phyloP scores from a whole-genome alignment of 2,113 vertebrate species.

The Dipodomys ordii region DNA sequence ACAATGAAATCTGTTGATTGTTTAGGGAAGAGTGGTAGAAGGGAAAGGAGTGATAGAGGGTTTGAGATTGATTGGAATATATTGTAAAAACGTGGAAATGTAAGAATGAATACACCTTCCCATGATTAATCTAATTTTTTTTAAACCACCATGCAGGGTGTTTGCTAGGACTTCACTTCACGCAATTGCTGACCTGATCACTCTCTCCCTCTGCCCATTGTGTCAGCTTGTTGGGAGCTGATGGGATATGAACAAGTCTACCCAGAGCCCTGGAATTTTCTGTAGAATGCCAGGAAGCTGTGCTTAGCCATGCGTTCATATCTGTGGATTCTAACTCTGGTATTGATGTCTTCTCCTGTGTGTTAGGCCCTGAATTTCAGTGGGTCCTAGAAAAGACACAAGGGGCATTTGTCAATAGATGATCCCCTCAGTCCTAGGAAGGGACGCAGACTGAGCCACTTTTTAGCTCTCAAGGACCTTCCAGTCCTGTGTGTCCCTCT shows the following conservation, averaged over 20 bases:
- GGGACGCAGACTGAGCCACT: not conserved
- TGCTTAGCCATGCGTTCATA: not conserved
- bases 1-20: no score
- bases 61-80: no score
- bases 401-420: not conserved
- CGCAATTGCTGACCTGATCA: not conserved
- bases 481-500: not conserved
- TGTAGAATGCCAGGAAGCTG: not conserved
- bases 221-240: not conserved
- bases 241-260: not conserved
- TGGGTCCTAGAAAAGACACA: not conserved
- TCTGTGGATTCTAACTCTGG: not conserved
- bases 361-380: not conserved
- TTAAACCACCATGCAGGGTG: not conserved
- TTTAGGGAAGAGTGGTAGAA: no score
- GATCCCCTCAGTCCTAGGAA: not conserved
- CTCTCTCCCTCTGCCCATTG: not conserved
- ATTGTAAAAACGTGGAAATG: no score
- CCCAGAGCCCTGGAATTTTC: not conserved
- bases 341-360: not conserved
- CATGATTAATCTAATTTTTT: no score
- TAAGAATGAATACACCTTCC: no score
- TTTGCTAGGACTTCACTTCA: not conserved
- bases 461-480: not conserved
- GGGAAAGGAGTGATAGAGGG: no score